Conservation (phyloP, 2,113 vertebrate genomes). For the Picathartes gymnocephalus region DNA sequence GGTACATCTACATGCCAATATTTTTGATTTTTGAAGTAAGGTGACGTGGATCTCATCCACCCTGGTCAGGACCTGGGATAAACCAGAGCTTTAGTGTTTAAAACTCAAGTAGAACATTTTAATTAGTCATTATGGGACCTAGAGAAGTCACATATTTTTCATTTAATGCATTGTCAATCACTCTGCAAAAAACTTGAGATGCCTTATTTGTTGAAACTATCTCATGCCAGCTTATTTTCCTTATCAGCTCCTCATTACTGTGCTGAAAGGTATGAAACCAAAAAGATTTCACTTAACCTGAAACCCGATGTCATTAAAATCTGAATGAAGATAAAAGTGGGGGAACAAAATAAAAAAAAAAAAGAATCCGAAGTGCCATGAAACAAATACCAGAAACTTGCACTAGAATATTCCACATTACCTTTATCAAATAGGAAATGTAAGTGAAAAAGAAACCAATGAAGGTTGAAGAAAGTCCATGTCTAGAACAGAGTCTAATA, state of each 20-base stretch:
- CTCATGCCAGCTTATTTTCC: not conserved
- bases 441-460: not conserved
- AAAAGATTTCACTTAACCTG: not conserved
- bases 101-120: not conserved
- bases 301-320: not conserved
- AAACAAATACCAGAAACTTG: not conserved
- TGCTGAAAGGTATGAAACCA: not conserved
- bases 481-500: not conserved
- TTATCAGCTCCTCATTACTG: not conserved
- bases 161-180: not conserved
- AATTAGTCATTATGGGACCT: not conserved
- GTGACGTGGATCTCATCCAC: not conserved
- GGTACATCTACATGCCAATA: too few species aligned
- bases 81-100: not conserved
- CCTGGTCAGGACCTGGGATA: not conserved
- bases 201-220: not conserved
- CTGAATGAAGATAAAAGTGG: not conserved
- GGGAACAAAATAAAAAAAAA: rapidly evolving
- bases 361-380: not conserved
- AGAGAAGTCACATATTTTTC: not conserved
- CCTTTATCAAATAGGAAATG: not conserved
- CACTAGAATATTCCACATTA: not conserved
- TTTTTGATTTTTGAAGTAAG: not conserved
- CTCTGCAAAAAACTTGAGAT: not conserved
- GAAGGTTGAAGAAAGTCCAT: rapidly evolving